Percentiles rank a stretch among this genome's conserved stretches.
These are phyloP conservation scores for Falcaria lacertinaria DNA, from an alignment of 2,888 invertebrate species.

Conservation along the genomic window DNA sequence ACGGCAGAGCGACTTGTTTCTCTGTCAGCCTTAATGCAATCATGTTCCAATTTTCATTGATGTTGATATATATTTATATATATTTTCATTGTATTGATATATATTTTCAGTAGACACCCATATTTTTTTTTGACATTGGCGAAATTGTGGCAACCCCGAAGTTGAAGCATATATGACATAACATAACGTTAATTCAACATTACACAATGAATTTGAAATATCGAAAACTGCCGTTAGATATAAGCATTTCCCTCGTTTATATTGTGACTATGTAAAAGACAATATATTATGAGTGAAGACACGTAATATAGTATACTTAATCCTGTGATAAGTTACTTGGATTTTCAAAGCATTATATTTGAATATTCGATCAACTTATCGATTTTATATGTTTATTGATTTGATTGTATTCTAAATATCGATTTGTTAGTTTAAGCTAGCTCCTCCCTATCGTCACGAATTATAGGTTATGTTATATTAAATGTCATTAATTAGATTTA, in stretches of 20 bases:
- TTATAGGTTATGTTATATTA: conserved; percentile 36
- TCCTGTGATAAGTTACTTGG: conserved; percentile 62
- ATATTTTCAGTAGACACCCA: too few species aligned
- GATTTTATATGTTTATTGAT: conserved; percentile 20
- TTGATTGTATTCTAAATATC: conserved; percentile 47
- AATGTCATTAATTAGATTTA: conserved; percentile 45
- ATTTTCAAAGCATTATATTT: conserved; percentile 51
- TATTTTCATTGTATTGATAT: too few species aligned
- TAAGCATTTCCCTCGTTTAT: neutral
- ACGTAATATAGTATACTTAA: conserved; percentile 14
- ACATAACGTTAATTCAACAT: too few species aligned
- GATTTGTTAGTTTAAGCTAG: conserved; percentile 40
- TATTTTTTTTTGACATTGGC: too few species aligned
- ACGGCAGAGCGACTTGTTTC: too few species aligned
- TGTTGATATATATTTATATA: too few species aligned
- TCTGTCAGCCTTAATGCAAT: too few species aligned
- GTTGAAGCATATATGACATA: too few species aligned
- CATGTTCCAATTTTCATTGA: too few species aligned
- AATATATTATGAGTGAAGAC: conserved; percentile 1
- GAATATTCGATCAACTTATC: conserved; percentile 68
- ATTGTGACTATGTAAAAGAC: neutral
- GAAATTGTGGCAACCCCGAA: too few species aligned
- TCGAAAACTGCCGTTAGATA: neutral
- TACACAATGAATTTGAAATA: too few species aligned
- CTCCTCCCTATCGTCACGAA: conserved; percentile 40